Base-by-base conservation (phyloP, 2,113 vertebrate genomes). In the Ceratotherium simum region DNA sequence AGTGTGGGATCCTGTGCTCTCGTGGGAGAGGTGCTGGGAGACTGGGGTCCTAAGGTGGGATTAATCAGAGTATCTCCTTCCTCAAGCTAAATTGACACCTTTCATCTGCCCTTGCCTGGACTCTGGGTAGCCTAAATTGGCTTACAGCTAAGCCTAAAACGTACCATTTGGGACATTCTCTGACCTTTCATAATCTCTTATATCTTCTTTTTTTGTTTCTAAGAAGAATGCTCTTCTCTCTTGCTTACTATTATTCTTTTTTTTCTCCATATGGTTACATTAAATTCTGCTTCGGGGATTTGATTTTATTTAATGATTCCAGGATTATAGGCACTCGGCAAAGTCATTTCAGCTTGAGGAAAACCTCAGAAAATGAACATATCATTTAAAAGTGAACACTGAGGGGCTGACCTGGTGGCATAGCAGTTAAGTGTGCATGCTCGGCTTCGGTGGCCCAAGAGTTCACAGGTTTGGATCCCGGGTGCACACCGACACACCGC, bases 251-350 rank as follows among this genome's bases (percentile, higher is more conserved):
- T 72, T 14, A 31, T 91, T 60, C 64, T 76, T 91, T 67, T 67
- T 25, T 27, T 36, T 6, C 62, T 83, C 6, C 18, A 85, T 29
- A 46, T 56, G 46, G 39, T 76, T 81, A 86, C 73, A 86, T 48
- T 64, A 90, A 97, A 95, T 96, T 80, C 18, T 81, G 13, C 21
- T 51, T 33, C 91, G 31, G 72, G 42, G 70, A 96, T 75, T 79
- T 90, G 25, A 80, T 79, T 91, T 96, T 91, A 95, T 58, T 70
- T 79, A 54, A 33, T 91, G 42, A 95, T 78, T 94, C 46, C 58
- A 83, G 39, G 21, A 21, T 70, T 84, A 95, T 23, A 29, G 31
- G 29, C 56, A 87, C 25, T 33, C 17, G 12, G 36, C 25, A 82
- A 39, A 72, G 36, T 92, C 48, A 70, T 91, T 95, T 93, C 69